phyloP scores from a whole-genome alignment of 1,140 invertebrate genomes.

The Prorops nasuta region DNA sequence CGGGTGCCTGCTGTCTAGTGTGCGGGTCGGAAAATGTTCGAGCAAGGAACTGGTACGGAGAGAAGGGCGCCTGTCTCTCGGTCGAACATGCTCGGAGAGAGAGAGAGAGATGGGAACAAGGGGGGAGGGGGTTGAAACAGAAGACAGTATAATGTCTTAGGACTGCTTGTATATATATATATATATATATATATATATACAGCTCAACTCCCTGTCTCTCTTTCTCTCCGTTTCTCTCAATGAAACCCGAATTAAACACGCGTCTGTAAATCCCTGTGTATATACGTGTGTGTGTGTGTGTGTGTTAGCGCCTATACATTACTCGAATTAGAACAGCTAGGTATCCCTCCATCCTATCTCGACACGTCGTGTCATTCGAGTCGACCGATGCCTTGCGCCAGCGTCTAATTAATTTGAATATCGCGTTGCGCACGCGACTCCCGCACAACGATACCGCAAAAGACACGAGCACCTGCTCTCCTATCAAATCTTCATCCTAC shows the following conservation, averaged over 20 bases:
- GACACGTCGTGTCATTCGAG: slow-evolving; percentile 29
- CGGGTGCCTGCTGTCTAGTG: slow-evolving; percentile 14
- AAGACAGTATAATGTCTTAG: slow-evolving; percentile 20
- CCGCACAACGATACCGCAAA: too few relatives aligned
- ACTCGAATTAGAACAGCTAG: slow-evolving; percentile 28
- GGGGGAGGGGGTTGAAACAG: not conserved
- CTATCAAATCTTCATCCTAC: too few relatives aligned
- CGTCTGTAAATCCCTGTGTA: too few relatives aligned
- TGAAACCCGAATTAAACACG: slow-evolving; percentile 26
- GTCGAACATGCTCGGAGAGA: slow-evolving; percentile 13
- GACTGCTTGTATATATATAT: too few relatives aligned
- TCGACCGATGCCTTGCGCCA: slow-evolving; percentile 21
- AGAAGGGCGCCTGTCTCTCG: not conserved
- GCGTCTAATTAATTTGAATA: slow-evolving; percentile 30
- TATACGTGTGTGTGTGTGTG: too few relatives aligned
- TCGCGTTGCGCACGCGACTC: slow-evolving; percentile 26
- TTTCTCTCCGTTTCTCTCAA: too few relatives aligned
- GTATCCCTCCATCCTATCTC: slow-evolving; percentile 33
- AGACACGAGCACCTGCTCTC: too few relatives aligned
- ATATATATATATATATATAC: too few relatives aligned
- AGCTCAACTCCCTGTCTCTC: too few relatives aligned
- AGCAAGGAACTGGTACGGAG: not conserved
- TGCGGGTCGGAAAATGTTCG: not conserved
- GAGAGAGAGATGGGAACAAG: slow-evolving; percentile 18
- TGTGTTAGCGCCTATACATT: slow-evolving; percentile 18